Evolutionary conservation across 2,888 invertebrate genomes (phyloP), one percentile per base, ranked within the genome.

Genomic region (Icerya purchasi): DNA sequence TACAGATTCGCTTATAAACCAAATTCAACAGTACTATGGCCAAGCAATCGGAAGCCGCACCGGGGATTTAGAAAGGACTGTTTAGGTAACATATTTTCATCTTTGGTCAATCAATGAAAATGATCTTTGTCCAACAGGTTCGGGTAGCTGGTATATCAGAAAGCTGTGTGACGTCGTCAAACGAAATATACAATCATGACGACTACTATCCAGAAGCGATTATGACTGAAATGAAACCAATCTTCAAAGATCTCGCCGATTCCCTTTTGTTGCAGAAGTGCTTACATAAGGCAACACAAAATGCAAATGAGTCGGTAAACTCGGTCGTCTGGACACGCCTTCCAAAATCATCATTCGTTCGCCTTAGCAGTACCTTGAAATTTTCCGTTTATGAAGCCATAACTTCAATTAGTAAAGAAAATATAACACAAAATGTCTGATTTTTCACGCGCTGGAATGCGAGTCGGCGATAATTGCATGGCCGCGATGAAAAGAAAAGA

Each of bases 11-110:
- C 21, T 64, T 14, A 66, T 68, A 19, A 61, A 65, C 49, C 61
- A 65, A 58, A 55, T 68, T 50, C 65, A 64, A 25, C 60, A 53
- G 19, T 68, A 63, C 61, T 67, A 67, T 61, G 66, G 67, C 19
- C 52, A 64, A 18, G 66, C 66, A 8, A 67, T 68, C 54, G 59
- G 65, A 50, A 58, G 63, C 18, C 64, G 65, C 60, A 50, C 62
- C 14, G 53, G 65, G 56, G 62, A 62, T 19, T 51, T 63, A 5
- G 64, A 64, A 54, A 57, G 62, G 10, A 66, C 61, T 3, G 61
- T 68, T 51, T 68, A 66, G 67, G 66, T 67, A 3, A 63, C 62
- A 8, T 68, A 62, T 57, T 63, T 60, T 22, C 67, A 8, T 53
- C 3, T 53, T 23, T 3, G 23, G 23, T 18, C 20, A 14, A 14